Evolutionary conservation across 2,113 vertebrate genomes (phyloP).

Genomic region (Hystrix cristata): DNA sequence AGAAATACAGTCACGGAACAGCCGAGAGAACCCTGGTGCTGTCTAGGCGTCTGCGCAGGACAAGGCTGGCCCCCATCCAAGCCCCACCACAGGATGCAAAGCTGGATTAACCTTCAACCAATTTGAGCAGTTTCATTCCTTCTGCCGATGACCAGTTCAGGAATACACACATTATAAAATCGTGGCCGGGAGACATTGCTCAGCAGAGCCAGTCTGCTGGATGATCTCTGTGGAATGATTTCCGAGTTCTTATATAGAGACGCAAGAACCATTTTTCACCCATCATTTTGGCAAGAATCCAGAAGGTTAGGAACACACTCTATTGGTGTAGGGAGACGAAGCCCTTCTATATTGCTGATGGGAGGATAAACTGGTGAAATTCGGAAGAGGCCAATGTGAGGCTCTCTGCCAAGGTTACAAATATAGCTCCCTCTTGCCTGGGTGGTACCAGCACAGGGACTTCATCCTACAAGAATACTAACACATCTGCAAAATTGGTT

Average conservation of each 20-base stretch:
- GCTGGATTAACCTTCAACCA: constrained; percentile 31
- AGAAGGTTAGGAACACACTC: background rate
- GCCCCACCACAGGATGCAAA: background rate
- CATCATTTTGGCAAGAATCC: constrained; percentile 34
- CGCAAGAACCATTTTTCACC: constrained; percentile 13
- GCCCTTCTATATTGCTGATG: background rate
- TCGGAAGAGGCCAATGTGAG: background rate
- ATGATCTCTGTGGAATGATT: background rate
- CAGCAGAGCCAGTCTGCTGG: background rate
- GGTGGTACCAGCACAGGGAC: constrained; percentile 11
- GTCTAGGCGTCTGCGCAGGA: background rate
- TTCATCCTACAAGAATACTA: constrained; percentile 50
- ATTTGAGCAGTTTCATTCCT: background rate
- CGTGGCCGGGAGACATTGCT: background rate
- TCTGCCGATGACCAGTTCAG: background rate
- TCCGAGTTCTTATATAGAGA: constrained; percentile 19
- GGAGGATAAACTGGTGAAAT: background rate
- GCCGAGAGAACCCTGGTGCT: background rate
- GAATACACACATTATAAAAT: background rate
- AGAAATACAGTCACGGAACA: too few relatives aligned
- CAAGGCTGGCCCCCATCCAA: background rate
- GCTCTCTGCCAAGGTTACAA: constrained; percentile 54
- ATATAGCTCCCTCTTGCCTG: background rate
- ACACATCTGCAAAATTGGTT: constrained; percentile 51
- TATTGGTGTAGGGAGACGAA: background rate